Conservation (phyloP, 2,797 vertebrate species). For the Xerus rutilus region DNA sequence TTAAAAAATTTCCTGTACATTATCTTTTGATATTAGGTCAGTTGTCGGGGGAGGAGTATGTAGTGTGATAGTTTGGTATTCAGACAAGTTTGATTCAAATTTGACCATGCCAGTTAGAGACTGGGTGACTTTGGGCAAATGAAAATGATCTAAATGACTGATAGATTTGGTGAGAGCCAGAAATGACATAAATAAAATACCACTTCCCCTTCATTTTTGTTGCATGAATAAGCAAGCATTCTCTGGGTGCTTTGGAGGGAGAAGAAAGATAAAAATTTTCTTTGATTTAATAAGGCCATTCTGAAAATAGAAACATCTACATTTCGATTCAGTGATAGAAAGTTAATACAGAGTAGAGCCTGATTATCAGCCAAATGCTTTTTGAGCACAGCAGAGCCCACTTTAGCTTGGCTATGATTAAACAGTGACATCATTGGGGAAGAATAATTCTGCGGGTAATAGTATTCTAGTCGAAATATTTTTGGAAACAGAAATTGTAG, state of each 20-base stretch:
- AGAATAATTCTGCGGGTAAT: conserved; percentile 16
- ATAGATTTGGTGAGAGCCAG: neutral
- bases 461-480: conserved; percentile 18
- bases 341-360: neutral
- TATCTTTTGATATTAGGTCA: neutral
- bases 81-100: neutral
- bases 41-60: neutral
- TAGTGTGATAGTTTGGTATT: neutral
- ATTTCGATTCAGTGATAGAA: neutral
- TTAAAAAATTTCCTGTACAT: neutral
- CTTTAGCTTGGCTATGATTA: neutral
- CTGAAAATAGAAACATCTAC: conserved; percentile 16
- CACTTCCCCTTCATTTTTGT: neutral
- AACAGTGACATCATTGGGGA: neutral
- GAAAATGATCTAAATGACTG: neutral
- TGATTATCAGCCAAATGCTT: neutral
- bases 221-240: neutral
- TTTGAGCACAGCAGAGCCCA: neutral
- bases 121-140: neutral
- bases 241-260: neutral
- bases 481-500: conserved; percentile 53
- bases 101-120: neutral
- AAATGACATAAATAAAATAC: neutral
- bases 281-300: neutral
- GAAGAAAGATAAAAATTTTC: neutral